These are phyloP conservation scores for Amorpha juglandis DNA, from an alignment of 2,888 invertebrate species.

Conservation along the genomic window DNA sequence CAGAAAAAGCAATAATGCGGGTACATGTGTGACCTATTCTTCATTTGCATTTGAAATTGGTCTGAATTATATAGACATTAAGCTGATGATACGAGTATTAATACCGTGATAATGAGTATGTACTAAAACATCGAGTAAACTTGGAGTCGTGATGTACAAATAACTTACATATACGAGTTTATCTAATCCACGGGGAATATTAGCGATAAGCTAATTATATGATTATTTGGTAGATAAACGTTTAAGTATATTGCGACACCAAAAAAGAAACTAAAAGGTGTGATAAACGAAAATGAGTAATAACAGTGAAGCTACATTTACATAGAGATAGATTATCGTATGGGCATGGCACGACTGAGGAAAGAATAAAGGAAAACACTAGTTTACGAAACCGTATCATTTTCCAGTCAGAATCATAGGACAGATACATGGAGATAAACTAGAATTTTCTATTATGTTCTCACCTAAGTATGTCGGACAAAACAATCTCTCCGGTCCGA, in stretches of 20 bases:
- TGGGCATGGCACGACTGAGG: no score
- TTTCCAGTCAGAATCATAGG: no score
- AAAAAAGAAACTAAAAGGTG: background rate
- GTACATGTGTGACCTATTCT: background rate
- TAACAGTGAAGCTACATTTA: no score
- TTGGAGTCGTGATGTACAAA: background rate
- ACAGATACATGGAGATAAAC: no score
- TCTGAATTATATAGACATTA: background rate
- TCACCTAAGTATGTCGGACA: no score
- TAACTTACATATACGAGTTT: background rate
- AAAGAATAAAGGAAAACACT: no score
- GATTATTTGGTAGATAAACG: background rate
- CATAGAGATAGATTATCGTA: no score
- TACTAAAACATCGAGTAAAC: background rate
- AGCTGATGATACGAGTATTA: background rate
- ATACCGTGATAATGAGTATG: background rate
- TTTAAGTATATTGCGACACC: background rate
- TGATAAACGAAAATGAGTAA: no score
- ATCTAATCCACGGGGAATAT: background rate
- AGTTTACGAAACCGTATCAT: no score
- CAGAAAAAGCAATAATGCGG: slow-evolving; percentile 8
- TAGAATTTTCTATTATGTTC: no score
- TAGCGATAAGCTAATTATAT: background rate
- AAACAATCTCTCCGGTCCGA: no score
- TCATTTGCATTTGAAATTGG: slow-evolving; percentile 3